Conservation (phyloP, 2,888 invertebrate genomes). For the Apantesis nais region DNA sequence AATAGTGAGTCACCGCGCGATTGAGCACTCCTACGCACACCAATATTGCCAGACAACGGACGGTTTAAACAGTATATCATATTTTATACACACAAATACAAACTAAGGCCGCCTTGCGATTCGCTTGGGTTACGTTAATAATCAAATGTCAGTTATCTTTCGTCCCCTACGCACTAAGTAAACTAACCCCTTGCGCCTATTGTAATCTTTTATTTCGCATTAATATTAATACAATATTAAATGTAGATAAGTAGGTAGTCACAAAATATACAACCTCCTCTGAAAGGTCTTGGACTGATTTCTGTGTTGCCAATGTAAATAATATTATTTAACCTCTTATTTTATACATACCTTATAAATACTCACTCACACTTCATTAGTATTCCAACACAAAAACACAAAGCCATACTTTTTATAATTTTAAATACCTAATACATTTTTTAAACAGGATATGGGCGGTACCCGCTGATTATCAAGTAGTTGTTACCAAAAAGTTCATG, state of each 20-base stretch:
- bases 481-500: neutral
- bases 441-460: neutral
- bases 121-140: constrained; percentile 45
- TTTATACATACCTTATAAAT: neutral
- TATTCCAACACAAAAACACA: neutral
- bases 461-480: neutral
- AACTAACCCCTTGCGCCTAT: constrained; percentile 39
- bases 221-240: constrained; percentile 49
- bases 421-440: neutral
- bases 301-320: constrained; percentile 14
- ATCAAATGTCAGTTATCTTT: constrained; percentile 45
- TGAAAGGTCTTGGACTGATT: constrained; percentile 34
- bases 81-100: constrained; percentile 59
- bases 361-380: neutral
- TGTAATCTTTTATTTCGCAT: constrained; percentile 48
- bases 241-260: constrained; percentile 38
- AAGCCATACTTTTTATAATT: neutral
- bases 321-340: neutral
- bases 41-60: constrained; percentile 59
- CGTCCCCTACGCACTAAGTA: constrained; percentile 41
- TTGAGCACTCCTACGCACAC: constrained; percentile 65
- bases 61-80: constrained; percentile 62
- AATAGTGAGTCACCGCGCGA: constrained; percentile 58
- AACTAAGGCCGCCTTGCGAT: constrained; percentile 37
- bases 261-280: constrained; percentile 10